These are phyloP conservation scores for Melanaphis sacchari DNA, from an alignment of 1,140 invertebrate species.

Conservation along the genomic window DNA sequence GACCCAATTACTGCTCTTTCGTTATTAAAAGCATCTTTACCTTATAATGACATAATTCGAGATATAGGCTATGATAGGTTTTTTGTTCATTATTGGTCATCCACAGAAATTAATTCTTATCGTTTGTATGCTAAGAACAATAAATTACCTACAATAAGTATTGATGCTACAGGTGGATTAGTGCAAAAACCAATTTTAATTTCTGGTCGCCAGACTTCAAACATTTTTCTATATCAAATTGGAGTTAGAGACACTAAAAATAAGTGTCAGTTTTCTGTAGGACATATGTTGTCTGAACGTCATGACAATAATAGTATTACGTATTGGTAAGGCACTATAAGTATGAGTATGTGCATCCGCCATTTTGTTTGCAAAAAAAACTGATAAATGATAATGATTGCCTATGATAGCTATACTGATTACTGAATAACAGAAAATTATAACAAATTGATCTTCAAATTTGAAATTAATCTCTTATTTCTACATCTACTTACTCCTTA, in stretches of 20 bases:
- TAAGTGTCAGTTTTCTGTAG: not conserved
- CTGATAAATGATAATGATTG: no score
- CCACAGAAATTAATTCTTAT: constrained; percentile 21
- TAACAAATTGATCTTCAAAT: no score
- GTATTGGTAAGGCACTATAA: no score
- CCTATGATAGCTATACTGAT: no score
- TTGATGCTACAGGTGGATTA: not conserved
- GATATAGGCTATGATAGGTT: no score
- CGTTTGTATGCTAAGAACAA: not conserved
- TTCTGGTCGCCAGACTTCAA: not conserved
- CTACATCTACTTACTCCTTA: no score
- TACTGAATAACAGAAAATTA: no score
- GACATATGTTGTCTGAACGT: not conserved
- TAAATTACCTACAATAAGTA: not conserved
- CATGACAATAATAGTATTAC: not conserved
- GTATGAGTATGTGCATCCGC: no score
- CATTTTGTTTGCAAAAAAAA: no score
- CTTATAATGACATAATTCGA: no score
- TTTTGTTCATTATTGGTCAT: not conserved
- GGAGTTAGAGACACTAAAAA: not conserved
- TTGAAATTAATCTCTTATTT: no score
- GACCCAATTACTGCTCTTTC: not conserved
- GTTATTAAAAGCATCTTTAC: no score
- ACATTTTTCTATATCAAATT: constrained; percentile 10
- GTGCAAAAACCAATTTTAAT: not conserved